phyloP scores from a whole-genome alignment of 1,140 invertebrate species.

The Mamestra configurata region DNA sequence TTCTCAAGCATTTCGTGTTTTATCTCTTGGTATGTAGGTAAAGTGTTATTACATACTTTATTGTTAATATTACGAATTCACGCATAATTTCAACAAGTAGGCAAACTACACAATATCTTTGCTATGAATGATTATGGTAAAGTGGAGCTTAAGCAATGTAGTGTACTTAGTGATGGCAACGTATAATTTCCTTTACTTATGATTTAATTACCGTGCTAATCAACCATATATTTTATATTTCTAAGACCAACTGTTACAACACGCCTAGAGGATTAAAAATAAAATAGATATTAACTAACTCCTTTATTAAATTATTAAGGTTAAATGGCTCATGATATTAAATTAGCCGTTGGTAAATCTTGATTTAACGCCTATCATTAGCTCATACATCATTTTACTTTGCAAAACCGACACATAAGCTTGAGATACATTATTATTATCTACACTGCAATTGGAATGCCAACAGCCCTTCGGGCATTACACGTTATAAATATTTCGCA shows the following conservation, averaged over 20 bases:
- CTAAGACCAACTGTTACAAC: no score
- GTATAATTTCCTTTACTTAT: no score
- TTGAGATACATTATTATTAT: conserved; percentile 7
- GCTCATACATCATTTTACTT: background rate
- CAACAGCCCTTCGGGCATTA: conserved; percentile 13
- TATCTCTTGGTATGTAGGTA: conserved; percentile 47
- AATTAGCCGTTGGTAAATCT: conserved; percentile 1
- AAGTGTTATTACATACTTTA: conserved; percentile 50
- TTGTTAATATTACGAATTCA: conserved; percentile 43
- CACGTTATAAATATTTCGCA: conserved; percentile 14
- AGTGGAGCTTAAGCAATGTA: conserved; percentile 5
- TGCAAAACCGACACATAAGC: conserved; percentile 2
- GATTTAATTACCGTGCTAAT: no score
- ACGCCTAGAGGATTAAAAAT: no score
- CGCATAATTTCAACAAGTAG: conserved; percentile 44
- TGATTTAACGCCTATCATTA: conserved; percentile 4
- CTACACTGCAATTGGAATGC: conserved; percentile 5
- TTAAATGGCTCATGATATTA: background rate
- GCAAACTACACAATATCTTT: conserved; percentile 38
- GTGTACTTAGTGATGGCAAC: no score
- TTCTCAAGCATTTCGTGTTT: conserved; percentile 37
- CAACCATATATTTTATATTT: no score
- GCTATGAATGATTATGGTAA: conserved; percentile 30
- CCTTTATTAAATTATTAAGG: background rate
- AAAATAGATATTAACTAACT: background rate